These are phyloP conservation scores for Strigamia transsilvanica DNA, from an alignment of 2,888 invertebrate genomes.

Conservation along the genomic window DNA sequence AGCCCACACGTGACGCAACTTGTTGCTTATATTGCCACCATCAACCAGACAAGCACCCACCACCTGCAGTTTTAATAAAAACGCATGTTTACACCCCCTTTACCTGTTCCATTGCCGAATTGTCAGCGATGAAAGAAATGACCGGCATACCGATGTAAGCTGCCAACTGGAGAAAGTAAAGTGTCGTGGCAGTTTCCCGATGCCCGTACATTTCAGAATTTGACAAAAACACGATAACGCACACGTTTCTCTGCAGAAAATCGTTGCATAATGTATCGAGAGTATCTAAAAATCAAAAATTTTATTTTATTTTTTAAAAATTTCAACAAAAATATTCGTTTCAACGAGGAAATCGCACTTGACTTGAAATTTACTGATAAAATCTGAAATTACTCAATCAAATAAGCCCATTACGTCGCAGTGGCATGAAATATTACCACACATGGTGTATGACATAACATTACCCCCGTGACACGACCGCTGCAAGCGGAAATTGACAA, in stretches of 20 bases:
- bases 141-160: constrained; percentile 36
- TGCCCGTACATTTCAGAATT: constrained; percentile 21
- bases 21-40: no score
- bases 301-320: neutral
- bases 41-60: neutral
- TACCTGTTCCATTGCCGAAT: constrained; percentile 52
- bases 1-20: neutral
- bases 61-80: neutral
- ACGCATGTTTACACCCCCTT: neutral
- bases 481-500: no score
- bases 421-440: no score
- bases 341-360: no score
- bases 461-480: no score
- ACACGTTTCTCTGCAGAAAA: constrained; percentile 45
- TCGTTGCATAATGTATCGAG: constrained; percentile 5
- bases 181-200: constrained; percentile 23
- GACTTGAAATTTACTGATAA: no score
- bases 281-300: constrained; percentile 37
- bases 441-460: no score
- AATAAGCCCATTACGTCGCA: no score
- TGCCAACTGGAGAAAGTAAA: constrained; percentile 45
- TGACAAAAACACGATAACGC: constrained; percentile 35
- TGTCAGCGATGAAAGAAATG: constrained; percentile 47
- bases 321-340: no score
- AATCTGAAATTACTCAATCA: no score